Conservation (phyloP, 2,888 invertebrate genomes). For the Leucoptera coffeella region DNA sequence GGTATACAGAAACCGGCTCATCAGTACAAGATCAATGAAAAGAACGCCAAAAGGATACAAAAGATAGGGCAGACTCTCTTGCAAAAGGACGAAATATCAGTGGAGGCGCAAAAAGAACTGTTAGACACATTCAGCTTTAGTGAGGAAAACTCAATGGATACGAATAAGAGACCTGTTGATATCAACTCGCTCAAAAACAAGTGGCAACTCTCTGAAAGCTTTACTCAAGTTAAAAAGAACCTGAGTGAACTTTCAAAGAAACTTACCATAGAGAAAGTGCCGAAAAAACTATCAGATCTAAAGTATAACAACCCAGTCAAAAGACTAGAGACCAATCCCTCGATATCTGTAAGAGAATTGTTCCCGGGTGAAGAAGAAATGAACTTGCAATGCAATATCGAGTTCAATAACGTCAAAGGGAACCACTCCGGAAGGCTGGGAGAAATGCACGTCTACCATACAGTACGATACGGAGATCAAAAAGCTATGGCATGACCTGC, state of each 20-base stretch:
- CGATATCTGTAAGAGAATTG: constrained; percentile 74
- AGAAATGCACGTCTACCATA: constrained; percentile 69
- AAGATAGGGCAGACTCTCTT: constrained; percentile 33
- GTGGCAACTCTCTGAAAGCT: constrained; percentile 47
- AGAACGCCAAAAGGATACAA: constrained; percentile 36
- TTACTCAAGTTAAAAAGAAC: constrained; percentile 43
- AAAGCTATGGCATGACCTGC: constrained; percentile 72
- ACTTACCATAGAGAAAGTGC: constrained; percentile 18
- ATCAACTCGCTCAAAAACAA: constrained; percentile 45
- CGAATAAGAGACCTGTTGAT: constrained; percentile 36
- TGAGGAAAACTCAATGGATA: constrained; percentile 55
- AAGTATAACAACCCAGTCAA: constrained; percentile 58
- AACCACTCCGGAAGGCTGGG: constrained; percentile 78
- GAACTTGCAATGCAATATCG: constrained; percentile 68
- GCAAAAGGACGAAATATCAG: constrained; percentile 23
- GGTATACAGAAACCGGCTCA: constrained; percentile 29
- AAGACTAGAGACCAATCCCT: constrained; percentile 68
- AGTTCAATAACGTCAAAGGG: constrained; percentile 66
- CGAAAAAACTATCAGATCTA: constrained; percentile 27
- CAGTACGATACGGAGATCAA: constrained; percentile 81
- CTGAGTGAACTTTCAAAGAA: constrained; percentile 41
- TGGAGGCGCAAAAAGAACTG: constrained; percentile 17
- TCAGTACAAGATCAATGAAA: constrained; percentile 31
- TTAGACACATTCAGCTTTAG: constrained; percentile 44
- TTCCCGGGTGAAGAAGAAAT: constrained; percentile 82